phyloP scores from a whole-genome alignment of 2,113 vertebrate species.

The Gymnocephalus cernua region DNA sequence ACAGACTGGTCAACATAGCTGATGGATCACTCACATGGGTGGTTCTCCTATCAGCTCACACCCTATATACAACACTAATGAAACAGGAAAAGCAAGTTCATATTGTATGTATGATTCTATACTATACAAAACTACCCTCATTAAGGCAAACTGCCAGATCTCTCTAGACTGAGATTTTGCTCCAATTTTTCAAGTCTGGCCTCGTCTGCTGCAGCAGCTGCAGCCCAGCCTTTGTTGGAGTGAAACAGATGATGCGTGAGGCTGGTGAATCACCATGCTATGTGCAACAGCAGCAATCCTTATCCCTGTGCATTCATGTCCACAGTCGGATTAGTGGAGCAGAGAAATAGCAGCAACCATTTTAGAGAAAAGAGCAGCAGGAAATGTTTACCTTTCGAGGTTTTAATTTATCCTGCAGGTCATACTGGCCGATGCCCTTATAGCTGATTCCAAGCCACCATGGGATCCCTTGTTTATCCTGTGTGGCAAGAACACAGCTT shows the following conservation, averaged over 20 bases:
- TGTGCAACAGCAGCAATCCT: conserved; percentile 36
- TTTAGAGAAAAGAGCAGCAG: background rate
- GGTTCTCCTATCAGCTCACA: conserved; percentile 24
- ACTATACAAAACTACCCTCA: background rate
- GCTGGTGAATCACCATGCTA: conserved; percentile 59
- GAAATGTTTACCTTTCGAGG: conserved; percentile 84
- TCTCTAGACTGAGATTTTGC: background rate
- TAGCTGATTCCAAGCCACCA: conserved; percentile 99
- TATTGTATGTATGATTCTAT: background rate
- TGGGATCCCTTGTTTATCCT: conserved; percentile 99
- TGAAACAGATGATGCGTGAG: conserved; percentile 47
- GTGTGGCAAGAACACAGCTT: conserved; percentile 24
- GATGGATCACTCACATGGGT: conserved; percentile 53
- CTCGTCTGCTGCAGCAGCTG: conserved; percentile 54
- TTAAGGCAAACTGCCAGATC: background rate
- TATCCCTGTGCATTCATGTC: conserved; percentile 30
- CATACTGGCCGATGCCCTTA: conserved; percentile 98
- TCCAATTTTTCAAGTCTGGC: conserved; percentile 59
- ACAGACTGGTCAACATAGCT: conserved; percentile 18
- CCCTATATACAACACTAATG: conserved; percentile 24
- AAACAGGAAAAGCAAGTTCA: conserved; percentile 61
- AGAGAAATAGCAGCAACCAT: conserved; percentile 19
- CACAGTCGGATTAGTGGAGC: conserved; percentile 11
- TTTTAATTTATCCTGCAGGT: conserved; percentile 98
- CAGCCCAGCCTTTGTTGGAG: conserved; percentile 30